Evolutionary conservation across 2,113 vertebrate species (phyloP).

Genomic region (Trogon surrucura): DNA sequence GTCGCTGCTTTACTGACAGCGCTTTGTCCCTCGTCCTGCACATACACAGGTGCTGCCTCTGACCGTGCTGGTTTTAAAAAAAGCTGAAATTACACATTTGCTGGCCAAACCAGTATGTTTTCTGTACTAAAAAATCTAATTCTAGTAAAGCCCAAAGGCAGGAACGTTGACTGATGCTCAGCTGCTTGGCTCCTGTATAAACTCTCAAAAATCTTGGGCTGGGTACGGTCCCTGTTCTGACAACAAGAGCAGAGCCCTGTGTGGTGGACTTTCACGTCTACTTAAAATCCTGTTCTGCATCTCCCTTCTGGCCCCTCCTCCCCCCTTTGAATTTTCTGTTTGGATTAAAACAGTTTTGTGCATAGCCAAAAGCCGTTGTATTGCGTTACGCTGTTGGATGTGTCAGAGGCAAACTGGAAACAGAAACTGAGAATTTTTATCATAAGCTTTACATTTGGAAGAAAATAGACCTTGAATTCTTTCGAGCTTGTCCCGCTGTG

Average conservation of each 20-base stretch:
- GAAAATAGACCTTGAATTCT: background rate
- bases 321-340: background rate
- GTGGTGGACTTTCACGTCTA: background rate
- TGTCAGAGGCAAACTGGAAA: background rate
- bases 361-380: background rate
- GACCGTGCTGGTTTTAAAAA: background rate
- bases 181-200: background rate
- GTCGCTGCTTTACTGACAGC: background rate
- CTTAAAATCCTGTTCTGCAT: background rate
- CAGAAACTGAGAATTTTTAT: background rate
- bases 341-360: background rate
- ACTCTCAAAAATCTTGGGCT: background rate
- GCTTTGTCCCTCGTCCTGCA: background rate
- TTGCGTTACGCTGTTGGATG: accelerated
- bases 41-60: background rate
- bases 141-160: background rate
- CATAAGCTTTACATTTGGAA: background rate
- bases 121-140: background rate
- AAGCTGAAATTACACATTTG: background rate
- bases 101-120: accelerated
- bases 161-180: background rate
- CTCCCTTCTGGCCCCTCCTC: background rate
- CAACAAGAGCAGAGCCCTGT: background rate
- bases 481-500: background rate
- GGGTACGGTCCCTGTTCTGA: background rate